Conservation (phyloP, 2,888 invertebrate genomes). For the Epiperipatus broadwayi region DNA sequence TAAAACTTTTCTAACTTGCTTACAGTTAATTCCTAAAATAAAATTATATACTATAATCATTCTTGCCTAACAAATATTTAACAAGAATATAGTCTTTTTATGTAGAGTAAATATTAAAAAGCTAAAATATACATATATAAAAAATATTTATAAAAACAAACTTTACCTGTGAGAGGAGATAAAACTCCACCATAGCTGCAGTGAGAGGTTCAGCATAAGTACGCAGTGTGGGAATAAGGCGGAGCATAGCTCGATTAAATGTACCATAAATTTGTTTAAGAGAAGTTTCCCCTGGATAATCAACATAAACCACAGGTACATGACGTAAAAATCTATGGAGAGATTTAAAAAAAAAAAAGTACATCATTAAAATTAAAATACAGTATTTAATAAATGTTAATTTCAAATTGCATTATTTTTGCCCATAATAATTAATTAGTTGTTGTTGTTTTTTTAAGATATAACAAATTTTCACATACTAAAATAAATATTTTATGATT, state of each 20-base stretch:
- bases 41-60: no score
- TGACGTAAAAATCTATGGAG: conserved; percentile 47
- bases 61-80: no score
- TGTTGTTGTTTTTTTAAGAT: no score
- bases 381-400: no score
- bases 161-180: conserved; percentile 61
- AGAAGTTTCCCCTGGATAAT: conserved; percentile 95
- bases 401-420: background rate
- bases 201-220: conserved; percentile 91
- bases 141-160: background rate
- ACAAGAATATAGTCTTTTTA: background rate
- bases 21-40: no score
- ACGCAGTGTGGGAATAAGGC: conserved; percentile 71
- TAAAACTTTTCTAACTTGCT: no score
- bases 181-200: conserved; percentile 97
- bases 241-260: conserved; percentile 91
- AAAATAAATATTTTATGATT: no score
- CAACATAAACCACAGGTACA: conserved; percentile 96
- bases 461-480: no score
- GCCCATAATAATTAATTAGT: background rate
- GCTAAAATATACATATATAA: background rate
- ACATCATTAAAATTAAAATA: background rate
- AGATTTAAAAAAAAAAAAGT: no score
- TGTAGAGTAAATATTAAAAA: background rate
- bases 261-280: conserved; percentile 96